Conservation (phyloP, 2,888 invertebrate genomes). For the Lycophotia porphyrea region DNA sequence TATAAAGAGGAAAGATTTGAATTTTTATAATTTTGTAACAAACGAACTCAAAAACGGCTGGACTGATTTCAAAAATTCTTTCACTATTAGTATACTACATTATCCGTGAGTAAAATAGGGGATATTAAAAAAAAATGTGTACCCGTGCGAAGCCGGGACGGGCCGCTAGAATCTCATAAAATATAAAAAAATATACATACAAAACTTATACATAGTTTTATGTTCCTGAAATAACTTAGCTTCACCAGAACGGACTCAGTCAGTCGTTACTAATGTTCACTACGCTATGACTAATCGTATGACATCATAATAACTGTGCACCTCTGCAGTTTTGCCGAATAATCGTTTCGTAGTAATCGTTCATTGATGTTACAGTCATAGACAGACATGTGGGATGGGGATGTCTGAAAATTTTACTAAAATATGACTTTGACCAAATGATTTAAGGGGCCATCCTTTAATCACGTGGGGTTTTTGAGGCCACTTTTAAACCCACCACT, state of each 20-base stretch:
- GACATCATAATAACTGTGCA: constrained; percentile 66
- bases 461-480: background rate
- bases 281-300: constrained; percentile 56
- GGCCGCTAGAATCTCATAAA: background rate
- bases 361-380: constrained; percentile 1
- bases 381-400: background rate
- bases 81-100: no score
- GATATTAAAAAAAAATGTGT: no score
- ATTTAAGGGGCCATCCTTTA: background rate
- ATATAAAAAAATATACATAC: background rate
- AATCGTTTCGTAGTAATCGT: constrained; percentile 34
- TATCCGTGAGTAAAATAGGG: no score
- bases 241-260: background rate
- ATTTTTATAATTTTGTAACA: no score
- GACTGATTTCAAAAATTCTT: no score
- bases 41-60: no score
- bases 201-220: background rate
- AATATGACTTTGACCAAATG: background rate
- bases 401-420: background rate
- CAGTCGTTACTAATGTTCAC: constrained; percentile 57
- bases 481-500: background rate
- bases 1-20: no score
- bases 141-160: no score
- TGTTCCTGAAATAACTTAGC: constrained; percentile 18
- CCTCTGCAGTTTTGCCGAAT: constrained; percentile 55